A percentile compares a stretch with the other conserved stretches of the same genome.
These are phyloP conservation scores for Ailurus styani DNA, from an alignment of 2,113 vertebrate species.

Conservation along the genomic window DNA sequence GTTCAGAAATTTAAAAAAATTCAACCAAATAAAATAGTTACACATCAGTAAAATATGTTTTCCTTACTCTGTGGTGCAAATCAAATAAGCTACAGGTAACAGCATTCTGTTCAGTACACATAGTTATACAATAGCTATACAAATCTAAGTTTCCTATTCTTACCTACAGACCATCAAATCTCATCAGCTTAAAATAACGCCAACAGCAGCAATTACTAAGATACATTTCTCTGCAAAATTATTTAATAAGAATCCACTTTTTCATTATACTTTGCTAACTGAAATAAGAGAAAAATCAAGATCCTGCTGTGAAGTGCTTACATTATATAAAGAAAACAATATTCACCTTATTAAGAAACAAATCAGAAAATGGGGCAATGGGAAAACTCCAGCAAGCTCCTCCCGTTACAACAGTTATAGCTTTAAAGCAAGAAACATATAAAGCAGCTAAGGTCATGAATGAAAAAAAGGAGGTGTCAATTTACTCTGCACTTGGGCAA, in stretches of 20 bases:
- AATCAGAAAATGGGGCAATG: background rate
- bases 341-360: constrained; percentile 19
- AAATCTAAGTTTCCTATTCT: background rate
- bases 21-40: background rate
- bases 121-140: background rate
- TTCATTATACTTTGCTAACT: constrained; percentile 29
- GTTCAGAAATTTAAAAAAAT: background rate
- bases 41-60: background rate
- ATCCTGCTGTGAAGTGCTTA: background rate
- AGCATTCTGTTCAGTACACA: background rate
- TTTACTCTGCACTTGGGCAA: background rate
- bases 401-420: background rate
- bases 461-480: background rate
- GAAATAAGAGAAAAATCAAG: constrained; percentile 35
- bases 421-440: background rate
- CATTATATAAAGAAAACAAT: background rate
- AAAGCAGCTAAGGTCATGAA: background rate
- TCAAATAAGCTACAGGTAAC: background rate
- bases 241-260: constrained; percentile 16
- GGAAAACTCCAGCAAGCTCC: background rate
- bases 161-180: background rate
- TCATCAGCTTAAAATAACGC: background rate
- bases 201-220: background rate
- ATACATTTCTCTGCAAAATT: background rate
- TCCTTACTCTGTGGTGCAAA: background rate